Conservation (phyloP, 2,888 invertebrate genomes). For the Hypercompe scribonia region DNA sequence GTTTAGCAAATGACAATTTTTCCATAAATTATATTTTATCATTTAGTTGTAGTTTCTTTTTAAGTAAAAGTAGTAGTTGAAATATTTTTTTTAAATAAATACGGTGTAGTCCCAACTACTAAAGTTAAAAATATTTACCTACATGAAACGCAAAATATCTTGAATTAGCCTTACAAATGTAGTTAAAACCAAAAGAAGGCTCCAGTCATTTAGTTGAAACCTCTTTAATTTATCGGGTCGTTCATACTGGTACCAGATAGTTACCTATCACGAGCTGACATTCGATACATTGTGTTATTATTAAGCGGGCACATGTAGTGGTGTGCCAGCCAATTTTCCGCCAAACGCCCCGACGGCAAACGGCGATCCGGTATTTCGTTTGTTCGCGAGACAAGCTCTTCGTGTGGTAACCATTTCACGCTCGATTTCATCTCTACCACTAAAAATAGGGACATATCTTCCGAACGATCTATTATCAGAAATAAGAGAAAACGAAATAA, state of each 20-base stretch:
- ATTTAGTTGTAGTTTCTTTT: too few species aligned
- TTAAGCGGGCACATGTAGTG: conserved; percentile 52
- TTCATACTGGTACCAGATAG: conserved; percentile 25
- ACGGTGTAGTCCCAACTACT: too few species aligned
- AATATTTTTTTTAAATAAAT: too few species aligned
- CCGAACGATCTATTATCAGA: conserved; percentile 61
- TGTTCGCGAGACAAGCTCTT: conserved; percentile 80
- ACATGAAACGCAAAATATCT: too few species aligned
- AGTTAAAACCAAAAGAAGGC: not conserved
- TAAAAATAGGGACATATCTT: conserved; percentile 72
- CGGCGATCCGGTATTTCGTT: conserved; percentile 73
- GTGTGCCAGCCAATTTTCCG: conserved; percentile 79
- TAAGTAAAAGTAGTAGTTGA: too few species aligned
- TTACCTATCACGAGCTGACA: conserved; percentile 40
- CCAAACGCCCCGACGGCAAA: conserved; percentile 71
- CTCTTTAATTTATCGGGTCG: not conserved
- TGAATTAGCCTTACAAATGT: too few species aligned
- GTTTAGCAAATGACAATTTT: too few species aligned
- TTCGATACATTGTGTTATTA: conserved; percentile 57
- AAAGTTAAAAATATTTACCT: too few species aligned
- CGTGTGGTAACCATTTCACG: conserved; percentile 83
- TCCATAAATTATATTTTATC: too few species aligned
- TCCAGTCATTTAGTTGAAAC: not conserved
- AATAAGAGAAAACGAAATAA: conserved; percentile 56
- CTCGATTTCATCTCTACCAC: conserved; percentile 79